Base-by-base conservation (phyloP, 2,113 vertebrate genomes). In the Chionodraco myersi region DNA sequence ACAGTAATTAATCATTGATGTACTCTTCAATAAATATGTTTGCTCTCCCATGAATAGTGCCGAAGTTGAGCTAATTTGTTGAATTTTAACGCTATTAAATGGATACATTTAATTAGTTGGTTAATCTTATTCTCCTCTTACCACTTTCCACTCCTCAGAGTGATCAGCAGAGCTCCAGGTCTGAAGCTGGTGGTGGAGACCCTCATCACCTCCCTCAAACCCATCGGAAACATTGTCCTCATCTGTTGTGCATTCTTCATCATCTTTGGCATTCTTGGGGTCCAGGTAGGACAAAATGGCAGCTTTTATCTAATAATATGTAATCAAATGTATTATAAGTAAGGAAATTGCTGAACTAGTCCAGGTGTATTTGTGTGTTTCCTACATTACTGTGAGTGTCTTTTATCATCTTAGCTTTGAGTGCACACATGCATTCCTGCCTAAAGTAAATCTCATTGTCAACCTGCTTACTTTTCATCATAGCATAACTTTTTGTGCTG, bases 211-310 rank as follows among this genome's bases (percentile, higher is more conserved):
- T 99, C 98, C 64, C 96, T 99, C 41, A 99, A 99, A 87, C 98
- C 98, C 68, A 99, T 99, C 1, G 98, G 98, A 86, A 99, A 99
- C 89, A 99, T 99, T 0, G 98, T 99, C 11, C 96, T 99, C 79
- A 99, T 99, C 91, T 99, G 98, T 90, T 99, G 98, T 3, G 98
- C 98, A 72, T 99, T 99, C 94, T 99, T 99, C 91, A 99, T 99
- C 79, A 99, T 99, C 92, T 99, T 99, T 6, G 98, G 98, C 73
- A 99, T 99, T 87, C 94, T 99, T 26, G 98, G 98, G 4, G 98
- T 99, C 3, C 98, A 99, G 97, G 98, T 99, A 86, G n/a, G 75
- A 14, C 26, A 48, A 26, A 11, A 2, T 15, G 15, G 36, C 13
- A 3, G 3, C 34, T 59, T 18, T 69, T 3, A 30, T 30, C 30